phyloP scores from a whole-genome alignment of 2,113 vertebrate species.

The Siphamia tubifer region DNA sequence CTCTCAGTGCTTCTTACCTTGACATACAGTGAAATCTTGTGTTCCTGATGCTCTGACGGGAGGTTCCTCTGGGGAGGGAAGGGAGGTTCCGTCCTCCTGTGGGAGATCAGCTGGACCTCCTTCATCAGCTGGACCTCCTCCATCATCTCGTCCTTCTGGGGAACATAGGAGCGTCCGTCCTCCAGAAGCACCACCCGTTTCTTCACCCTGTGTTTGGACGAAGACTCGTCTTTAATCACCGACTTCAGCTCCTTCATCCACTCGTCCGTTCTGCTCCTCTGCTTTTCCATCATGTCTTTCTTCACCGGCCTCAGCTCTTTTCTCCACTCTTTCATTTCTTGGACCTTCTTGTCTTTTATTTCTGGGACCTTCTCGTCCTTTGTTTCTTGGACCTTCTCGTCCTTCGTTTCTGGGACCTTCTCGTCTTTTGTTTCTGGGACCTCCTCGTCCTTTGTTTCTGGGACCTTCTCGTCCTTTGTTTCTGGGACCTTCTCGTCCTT shows the following conservation, averaged over 20 bases:
- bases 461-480: not conserved
- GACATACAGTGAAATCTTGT: constrained; percentile 89
- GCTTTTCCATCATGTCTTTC: constrained; percentile 12
- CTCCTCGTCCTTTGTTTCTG: constrained; percentile 19
- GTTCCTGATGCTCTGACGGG: constrained; percentile 59
- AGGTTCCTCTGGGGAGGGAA: not conserved
- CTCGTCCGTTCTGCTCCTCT: constrained; percentile 15
- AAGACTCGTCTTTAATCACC: constrained; percentile 40
- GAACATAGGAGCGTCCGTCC: constrained; percentile 40
- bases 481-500: constrained; percentile 3
- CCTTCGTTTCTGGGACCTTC: not conserved
- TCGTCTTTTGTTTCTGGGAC: constrained; percentile 32
- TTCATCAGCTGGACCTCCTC: constrained; percentile 5
- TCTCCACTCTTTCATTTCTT: constrained; percentile 41
- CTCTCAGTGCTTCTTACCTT: constrained; percentile 76
- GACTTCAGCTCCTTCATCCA: constrained; percentile 72
- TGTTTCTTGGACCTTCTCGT: constrained; percentile 1
- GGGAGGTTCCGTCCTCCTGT: constrained; percentile 46
- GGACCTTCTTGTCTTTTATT: not conserved
- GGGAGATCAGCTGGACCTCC: constrained; percentile 24
- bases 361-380: constrained; percentile 3
- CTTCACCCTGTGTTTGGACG: constrained; percentile 46
- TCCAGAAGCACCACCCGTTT: constrained; percentile 69
- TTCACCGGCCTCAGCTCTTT: constrained; percentile 45
- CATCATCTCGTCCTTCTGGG: constrained; percentile 44